Base-by-base conservation (phyloP, 1,140 invertebrate genomes). In the Musca domestica region DNA sequence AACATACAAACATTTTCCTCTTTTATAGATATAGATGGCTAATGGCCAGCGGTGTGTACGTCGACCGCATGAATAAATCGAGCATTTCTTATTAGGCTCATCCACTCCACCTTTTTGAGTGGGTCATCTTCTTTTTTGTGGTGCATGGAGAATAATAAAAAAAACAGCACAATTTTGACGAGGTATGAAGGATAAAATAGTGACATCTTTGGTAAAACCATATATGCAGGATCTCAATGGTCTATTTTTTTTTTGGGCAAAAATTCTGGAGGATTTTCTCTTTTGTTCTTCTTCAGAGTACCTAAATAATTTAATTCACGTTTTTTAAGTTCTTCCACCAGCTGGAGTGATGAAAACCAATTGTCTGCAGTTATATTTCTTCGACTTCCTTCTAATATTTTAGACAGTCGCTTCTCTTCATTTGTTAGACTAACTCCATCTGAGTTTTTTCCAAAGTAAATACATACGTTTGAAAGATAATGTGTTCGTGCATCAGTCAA, bases 271-370 rank as follows among this genome's bases (percentile, higher is more conserved):
- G 83, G 81, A 46, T 84, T 77, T 67, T 83, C 71, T 66, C 69
- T 72, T 76, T 84, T 84, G 69, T 84, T 84, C 76, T 82, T 83
- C 69, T 74, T 77, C 49, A 85, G 58, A 15, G 83, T 85, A 17
- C 83, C 83, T 15, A 84, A 72, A 65, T 82, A 72, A 30, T 80
- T 80, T 52, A 85, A 69, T 67, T 71, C 67, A 27, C 72, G 66
- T 48, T 77, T 63, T 71, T 66, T 72, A 63, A 83, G 71, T 64
- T 70, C 67, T 56, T 82, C 68, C 27, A 76, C 70, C 34, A 83
- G 69, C 69, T 77, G 64, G 25, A 81, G 67, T 15, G 81, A 83
- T 41, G 69, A 71, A 73, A 84, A 83, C 76, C 79, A 82, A 69
- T 83, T 83, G 65, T 82, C 80, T 34, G 68, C 74, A 17, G 77